A percentile compares a stretch with the other conserved stretches of the same genome.
Conservation (phyloP, 2,113 vertebrate genomes). For the Cranoglanis bouderius region DNA sequence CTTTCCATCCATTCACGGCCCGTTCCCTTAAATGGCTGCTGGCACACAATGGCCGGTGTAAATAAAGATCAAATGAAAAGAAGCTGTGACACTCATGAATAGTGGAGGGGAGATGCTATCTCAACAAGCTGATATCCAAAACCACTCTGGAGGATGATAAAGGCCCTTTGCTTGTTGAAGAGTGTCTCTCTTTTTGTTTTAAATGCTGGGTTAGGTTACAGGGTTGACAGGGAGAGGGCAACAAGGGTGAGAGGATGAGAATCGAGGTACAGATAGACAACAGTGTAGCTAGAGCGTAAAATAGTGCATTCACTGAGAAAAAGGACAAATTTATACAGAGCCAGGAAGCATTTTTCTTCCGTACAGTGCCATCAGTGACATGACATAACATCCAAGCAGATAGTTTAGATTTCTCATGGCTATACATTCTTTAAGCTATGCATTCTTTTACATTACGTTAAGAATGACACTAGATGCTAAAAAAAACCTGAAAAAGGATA, state of each 20-base stretch:
- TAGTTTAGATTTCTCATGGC: background rate
- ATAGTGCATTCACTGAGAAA: conserved; percentile 5
- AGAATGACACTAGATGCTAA: background rate
- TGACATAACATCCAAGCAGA: background rate
- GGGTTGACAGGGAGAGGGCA: conserved; percentile 41
- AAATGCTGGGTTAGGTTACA: conserved; percentile 59
- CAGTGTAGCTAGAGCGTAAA: conserved; percentile 41
- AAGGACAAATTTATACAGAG: background rate
- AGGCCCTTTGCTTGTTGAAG: conserved; percentile 58
- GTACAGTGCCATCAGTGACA: background rate
- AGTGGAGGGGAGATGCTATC: conserved; percentile 54
- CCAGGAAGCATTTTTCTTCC: background rate
- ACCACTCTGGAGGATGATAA: conserved; percentile 55
- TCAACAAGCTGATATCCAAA: conserved; percentile 56
- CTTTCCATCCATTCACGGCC: conserved; percentile 53
- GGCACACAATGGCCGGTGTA: conserved; percentile 56
- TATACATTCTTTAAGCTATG: background rate
- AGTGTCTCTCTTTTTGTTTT: conserved; percentile 60
- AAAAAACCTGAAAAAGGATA: background rate
- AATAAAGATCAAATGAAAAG: conserved; percentile 63
- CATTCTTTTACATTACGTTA: background rate
- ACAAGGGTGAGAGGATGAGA: conserved; percentile 43
- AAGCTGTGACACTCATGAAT: conserved; percentile 58
- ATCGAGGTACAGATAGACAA: conserved; percentile 30
- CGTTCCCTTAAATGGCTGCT: conserved; percentile 49